Evolutionary conservation across 2,113 vertebrate species (phyloP), one percentile per base, ranked within the genome.

Genomic region (Microcebus jonahi): DNA sequence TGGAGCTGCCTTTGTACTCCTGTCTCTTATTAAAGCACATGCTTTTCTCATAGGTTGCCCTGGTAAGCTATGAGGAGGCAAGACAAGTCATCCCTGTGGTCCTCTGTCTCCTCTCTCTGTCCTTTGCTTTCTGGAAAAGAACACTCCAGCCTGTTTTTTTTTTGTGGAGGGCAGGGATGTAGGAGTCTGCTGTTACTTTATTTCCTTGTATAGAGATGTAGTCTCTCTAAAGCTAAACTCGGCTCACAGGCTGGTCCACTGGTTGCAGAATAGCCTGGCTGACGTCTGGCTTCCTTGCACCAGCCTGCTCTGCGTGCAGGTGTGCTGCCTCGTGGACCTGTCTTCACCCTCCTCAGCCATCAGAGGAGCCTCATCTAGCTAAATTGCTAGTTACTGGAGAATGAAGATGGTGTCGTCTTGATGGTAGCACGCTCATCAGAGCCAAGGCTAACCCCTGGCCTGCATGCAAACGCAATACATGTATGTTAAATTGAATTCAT

Each of bases 71-170:
- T 50, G 21, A 70, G 68, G 61, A n/a, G 34, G 23, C 39, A 36
- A 77, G 70, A 11, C 18, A 27, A n/a, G 31, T 76, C 39, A n/a
- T 68, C 23, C 20, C 55, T 67, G 36, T 57, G 9, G 20, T 50
- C 5, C n/a, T 80, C 39, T 18, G 14, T 9, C 34, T 70, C 65
- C 50, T 70, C 21, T 31, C 34, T 65, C 45, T 2, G 14, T 2
- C 4, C 34, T 73, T 81, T 21, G 42, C 13, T 68, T 68, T 71
- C 79, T 71, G n/a, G 63, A 85, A 92, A 76, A 95, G 68, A 68
- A 48, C 9, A 70, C 25, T 13, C 8, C 3, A 53, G 57, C 6
- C 45, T 45, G 45, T 45, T 8, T 4, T 20, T 4, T 20, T 50
- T 67, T 67, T 80, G 39, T 5, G 21, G 10, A 9, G 15, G 20